Evolutionary conservation across 2,797 vertebrate genomes (phyloP).

Genomic region (Gallinago stenura): DNA sequence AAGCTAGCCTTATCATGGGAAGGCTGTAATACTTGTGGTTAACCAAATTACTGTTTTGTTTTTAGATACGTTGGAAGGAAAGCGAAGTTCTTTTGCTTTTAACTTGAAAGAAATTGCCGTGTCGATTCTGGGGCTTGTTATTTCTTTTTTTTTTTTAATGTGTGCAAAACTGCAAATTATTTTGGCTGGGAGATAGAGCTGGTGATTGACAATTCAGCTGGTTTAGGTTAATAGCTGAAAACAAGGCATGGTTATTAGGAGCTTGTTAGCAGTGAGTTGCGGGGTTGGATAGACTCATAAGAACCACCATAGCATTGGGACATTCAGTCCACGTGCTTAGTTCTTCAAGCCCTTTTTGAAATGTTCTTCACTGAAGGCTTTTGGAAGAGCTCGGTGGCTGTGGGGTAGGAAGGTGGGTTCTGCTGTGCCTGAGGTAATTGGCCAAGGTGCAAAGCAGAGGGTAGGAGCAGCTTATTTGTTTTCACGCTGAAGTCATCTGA

Average conservation of each 20-base stretch:
- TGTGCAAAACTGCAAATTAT: slow-evolving; percentile 22
- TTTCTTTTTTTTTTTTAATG: not conserved
- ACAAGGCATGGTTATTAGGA: not conserved
- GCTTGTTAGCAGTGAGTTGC: not conserved
- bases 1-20: slow-evolving; percentile 44
- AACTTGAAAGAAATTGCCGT: not conserved
- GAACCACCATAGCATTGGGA: not conserved
- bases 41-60: slow-evolving; percentile 66
- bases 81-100: slow-evolving; percentile 43
- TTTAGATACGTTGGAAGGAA: slow-evolving; percentile 53
- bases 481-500: not conserved
- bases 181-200: slow-evolving; percentile 14
- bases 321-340: not conserved
- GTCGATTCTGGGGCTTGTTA: not conserved
- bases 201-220: slow-evolving; percentile 9
- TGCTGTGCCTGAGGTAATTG: not conserved
- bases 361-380: not conserved
- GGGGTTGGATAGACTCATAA: not conserved
- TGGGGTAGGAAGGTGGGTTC: not conserved
- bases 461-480: not conserved
- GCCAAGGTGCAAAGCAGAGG: not conserved
- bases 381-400: accelerated
- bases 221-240: slow-evolving; percentile 27
- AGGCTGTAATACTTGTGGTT: slow-evolving; percentile 66
- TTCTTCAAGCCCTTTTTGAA: not conserved